Conservation (phyloP, 1,140 invertebrate species). For the Zeugodacus cucurbitae region DNA sequence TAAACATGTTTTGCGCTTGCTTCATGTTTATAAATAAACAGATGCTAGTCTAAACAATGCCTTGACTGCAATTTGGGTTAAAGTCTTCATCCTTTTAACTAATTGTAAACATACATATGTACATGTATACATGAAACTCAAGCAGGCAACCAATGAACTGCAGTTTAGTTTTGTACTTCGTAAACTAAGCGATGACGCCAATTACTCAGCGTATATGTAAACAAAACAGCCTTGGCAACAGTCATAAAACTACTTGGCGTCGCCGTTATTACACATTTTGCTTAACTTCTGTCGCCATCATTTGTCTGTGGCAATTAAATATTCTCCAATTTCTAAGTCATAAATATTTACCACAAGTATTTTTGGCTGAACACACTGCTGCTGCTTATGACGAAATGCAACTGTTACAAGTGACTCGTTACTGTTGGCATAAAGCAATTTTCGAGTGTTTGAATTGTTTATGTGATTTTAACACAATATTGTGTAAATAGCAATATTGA, state of each 20-base stretch:
- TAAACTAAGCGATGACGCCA: too few species aligned
- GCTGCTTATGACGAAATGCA: background rate
- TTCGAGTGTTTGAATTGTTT: background rate
- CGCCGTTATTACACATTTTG: too few species aligned
- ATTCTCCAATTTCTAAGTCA: background rate
- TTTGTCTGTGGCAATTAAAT: background rate
- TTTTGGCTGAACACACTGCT: background rate
- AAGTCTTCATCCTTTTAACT: too few species aligned
- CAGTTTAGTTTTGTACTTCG: too few species aligned
- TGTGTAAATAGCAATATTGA: background rate
- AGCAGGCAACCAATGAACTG: too few species aligned
- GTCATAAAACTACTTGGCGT: too few species aligned
- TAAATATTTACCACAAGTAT: background rate
- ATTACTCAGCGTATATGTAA: too few species aligned
- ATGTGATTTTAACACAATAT: background rate
- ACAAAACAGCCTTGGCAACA: too few species aligned
- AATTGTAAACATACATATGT: too few species aligned
- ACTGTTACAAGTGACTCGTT: background rate
- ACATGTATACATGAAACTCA: too few species aligned
- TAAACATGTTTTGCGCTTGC: background rate
- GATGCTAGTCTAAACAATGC: too few species aligned
- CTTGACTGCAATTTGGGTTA: too few species aligned
- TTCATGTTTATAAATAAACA: background rate
- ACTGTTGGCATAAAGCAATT: background rate
- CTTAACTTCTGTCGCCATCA: background rate